Percentiles rank a stretch among this genome's conserved stretches.
Evolutionary conservation across 2,113 vertebrate genomes (phyloP).

Genomic region (Strix uralensis): DNA sequence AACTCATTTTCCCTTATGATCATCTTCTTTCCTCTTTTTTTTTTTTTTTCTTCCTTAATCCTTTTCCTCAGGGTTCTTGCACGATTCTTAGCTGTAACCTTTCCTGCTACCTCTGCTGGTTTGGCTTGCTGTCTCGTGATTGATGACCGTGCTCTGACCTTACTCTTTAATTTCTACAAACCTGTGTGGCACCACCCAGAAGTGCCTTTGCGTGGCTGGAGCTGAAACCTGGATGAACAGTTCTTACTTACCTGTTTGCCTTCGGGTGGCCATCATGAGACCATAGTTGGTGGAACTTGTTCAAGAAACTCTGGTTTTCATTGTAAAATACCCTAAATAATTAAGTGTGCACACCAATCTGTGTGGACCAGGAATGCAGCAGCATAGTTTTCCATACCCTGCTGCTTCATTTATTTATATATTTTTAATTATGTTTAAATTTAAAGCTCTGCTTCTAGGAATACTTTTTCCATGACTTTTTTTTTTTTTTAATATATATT

Average conservation of each 20-base stretch:
- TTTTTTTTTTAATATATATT: background rate
- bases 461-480: background rate
- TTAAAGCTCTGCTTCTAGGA: background rate
- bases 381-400: background rate
- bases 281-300: background rate
- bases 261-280: background rate
- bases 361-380: background rate
- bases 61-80: background rate
- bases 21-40: background rate
- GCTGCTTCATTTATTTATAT: background rate
- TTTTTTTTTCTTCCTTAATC: background rate
- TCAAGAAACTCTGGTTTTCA: background rate
- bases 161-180: background rate
- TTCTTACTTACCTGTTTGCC: background rate
- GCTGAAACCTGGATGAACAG: background rate
- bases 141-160: background rate
- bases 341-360: background rate
- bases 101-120: background rate
- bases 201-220: background rate
- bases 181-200: background rate
- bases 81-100: background rate
- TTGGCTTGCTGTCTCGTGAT: background rate
- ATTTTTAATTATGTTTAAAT: background rate
- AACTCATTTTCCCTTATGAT: background rate
- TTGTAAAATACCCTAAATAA: background rate